Base-by-base conservation (phyloP, 2,113 vertebrate genomes). In the Dascyllus trimaculatus region DNA sequence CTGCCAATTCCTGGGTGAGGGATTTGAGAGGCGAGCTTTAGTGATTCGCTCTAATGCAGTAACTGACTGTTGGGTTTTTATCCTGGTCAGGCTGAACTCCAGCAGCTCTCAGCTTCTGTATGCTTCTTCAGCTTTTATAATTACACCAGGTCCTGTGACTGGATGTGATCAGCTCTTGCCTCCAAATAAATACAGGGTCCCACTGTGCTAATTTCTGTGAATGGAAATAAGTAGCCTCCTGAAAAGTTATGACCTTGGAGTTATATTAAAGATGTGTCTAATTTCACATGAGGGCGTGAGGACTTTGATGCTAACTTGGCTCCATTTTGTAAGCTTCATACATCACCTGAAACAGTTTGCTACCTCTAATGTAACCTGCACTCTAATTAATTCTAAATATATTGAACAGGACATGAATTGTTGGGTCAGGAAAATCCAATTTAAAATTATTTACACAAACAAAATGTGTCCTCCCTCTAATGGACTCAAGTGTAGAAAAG, bases 1-100 rank as follows among this genome's bases (percentile, higher is more conserved):
- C 83, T 69, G 81, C 81, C 82, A 85, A 85, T 78, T 86, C 83
- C 80, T 72, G 76, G 61, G 45, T 84, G 84, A 90, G 77, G 82
- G 82, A 85, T 84, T 85, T 81, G 76, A 82, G 74, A 77, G 49
- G 59, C 21, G 38, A 72, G 85, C 73, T 82, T 78, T 48, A 87
- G 83, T 78, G 69, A 80, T 82, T 80, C 14, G 48, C 78, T 80
- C 57, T 68, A 73, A 87, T 69, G 80, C 86, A 52, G 80, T 74
- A 68, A 76, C 71, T 25, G 78, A 59, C 73, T 65, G 84, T 29
- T 61, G 63, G 48, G 2, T 69, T 86, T 85, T 88, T 52, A 53
- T 70, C 35, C 59, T 13, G 25, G 61, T 51, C 46, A 26, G 56
- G 40, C 59, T 65, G 48, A 82, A 80, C 59, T 78, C 68, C 43